Evolutionary conservation across 2,797 vertebrate genomes (phyloP).

Genomic region (Anas bahamensis): DNA sequence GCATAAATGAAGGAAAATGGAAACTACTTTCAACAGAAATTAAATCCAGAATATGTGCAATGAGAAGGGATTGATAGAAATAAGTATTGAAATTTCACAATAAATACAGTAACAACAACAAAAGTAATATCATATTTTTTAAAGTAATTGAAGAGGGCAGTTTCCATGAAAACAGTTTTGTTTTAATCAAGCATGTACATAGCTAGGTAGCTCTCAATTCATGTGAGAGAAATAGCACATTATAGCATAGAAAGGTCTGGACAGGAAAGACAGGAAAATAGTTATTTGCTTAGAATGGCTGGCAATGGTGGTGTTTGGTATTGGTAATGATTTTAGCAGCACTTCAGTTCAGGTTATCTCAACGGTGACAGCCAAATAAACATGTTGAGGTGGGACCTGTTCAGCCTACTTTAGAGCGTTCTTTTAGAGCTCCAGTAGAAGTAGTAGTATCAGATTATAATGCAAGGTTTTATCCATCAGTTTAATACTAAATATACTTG

Average conservation of each 20-base stretch:
- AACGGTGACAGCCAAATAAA: neutral
- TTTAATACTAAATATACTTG: neutral
- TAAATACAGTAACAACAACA: neutral
- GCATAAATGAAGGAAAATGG: slow-evolving; percentile 48
- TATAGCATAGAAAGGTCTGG: neutral
- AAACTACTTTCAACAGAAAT: slow-evolving; percentile 37
- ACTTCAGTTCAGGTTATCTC: neutral
- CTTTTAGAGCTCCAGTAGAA: neutral
- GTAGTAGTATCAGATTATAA: neutral
- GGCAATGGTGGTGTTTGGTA: neutral
- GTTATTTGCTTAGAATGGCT: neutral
- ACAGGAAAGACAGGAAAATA: neutral
- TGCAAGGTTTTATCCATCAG: neutral
- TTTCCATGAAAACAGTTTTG: neutral
- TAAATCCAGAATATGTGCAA: slow-evolving; percentile 7
- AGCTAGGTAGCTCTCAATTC: neutral
- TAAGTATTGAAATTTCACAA: neutral
- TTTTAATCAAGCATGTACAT: neutral
- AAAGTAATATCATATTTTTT: neutral
- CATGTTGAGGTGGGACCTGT: neutral
- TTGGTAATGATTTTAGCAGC: neutral
- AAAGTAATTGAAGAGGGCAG: neutral
- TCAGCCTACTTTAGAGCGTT: neutral
- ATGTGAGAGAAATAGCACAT: neutral
- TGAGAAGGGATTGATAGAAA: neutral